Percentiles rank a stretch among this genome's conserved stretches.
phyloP scores from a whole-genome alignment of 2,888 invertebrate genomes.

The Eumerus sabulonum region DNA sequence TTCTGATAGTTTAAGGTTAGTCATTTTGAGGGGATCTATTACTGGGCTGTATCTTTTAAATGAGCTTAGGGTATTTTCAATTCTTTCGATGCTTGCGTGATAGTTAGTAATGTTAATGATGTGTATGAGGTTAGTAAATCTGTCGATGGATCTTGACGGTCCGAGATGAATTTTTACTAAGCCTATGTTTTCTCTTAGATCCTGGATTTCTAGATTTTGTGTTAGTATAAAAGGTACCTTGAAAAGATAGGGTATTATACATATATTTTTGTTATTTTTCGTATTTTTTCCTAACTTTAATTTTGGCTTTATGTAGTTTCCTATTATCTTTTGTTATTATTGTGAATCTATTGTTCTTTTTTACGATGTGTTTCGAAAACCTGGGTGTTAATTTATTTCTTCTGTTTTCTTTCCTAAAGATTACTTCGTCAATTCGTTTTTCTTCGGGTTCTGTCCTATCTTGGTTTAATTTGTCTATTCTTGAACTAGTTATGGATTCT shows the following conservation, averaged over 20 bases:
- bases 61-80: not conserved
- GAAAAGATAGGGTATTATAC: not conserved
- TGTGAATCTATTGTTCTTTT: too few species aligned
- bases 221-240: not conserved
- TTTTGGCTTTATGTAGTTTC: slow-evolving; percentile 34
- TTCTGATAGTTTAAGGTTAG: slow-evolving; percentile 28
- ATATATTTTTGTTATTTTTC: slow-evolving; percentile 15
- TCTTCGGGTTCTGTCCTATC: too few species aligned
- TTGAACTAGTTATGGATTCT: too few species aligned
- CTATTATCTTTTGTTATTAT: too few species aligned
- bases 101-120: slow-evolving; percentile 3
- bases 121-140: slow-evolving; percentile 2
- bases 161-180: too few species aligned
- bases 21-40: slow-evolving; percentile 9
- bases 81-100: slow-evolving; percentile 7
- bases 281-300: slow-evolving; percentile 14
- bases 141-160: too few species aligned
- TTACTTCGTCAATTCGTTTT: too few species aligned
- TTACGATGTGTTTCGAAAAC: too few species aligned
- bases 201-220: not conserved
- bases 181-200: too few species aligned
- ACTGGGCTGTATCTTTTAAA: slow-evolving; percentile 1
- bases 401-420: too few species aligned
- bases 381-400: too few species aligned
- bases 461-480: too few species aligned